Evolutionary conservation across 1,140 invertebrate genomes (phyloP), one percentile per base, ranked within the genome.

Genomic region (Charaxes varanes): DNA sequence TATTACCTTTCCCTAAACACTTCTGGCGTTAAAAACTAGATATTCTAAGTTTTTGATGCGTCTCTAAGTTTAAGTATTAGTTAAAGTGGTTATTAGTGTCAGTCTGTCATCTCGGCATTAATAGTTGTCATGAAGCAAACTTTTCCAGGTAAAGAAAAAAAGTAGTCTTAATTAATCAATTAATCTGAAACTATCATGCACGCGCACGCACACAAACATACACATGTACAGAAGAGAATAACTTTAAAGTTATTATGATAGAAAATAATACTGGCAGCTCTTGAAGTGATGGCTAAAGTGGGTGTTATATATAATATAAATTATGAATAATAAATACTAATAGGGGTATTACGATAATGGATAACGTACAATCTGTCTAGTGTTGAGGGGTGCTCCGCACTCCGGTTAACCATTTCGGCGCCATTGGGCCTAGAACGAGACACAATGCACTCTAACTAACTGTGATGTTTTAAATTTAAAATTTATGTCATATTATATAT

Each of bases 321-420:
- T 47, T 17, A 18, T 31, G 18, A 30, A 43, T 35, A 47, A 47
- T 53, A 57, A 41, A 63, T 63, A 44, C 33, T 16, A 38, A 50
- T 49, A 56, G n/a, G n/a, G n/a, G n/a, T 45, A 62, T 58, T 30
- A 22, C 36, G 34, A 35, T 28, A 28, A 62, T 62, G 47, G 37
- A 54, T 67, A 79, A 82, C 78, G 60, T 82, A 82, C 78, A 82
- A 79, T 82, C 78, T 57, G 74, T 82, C 78, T 69, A 82, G 67
- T 48, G 74, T 82, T 57, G 78, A 79, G 38, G 78, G 76, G 64
- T 79, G 74, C 60, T 82, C 78, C 42, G 71, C 63, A 69, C 63
- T 77, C 69, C 78, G 73, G 78, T 68, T 82, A 53, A 82, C 71
- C 73, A 82, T 74, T 65, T 82, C 78, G 55, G 74, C 78, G 63